Base-by-base conservation (phyloP, 2,888 invertebrate species). In the Drosophila prostipennis region DNA sequence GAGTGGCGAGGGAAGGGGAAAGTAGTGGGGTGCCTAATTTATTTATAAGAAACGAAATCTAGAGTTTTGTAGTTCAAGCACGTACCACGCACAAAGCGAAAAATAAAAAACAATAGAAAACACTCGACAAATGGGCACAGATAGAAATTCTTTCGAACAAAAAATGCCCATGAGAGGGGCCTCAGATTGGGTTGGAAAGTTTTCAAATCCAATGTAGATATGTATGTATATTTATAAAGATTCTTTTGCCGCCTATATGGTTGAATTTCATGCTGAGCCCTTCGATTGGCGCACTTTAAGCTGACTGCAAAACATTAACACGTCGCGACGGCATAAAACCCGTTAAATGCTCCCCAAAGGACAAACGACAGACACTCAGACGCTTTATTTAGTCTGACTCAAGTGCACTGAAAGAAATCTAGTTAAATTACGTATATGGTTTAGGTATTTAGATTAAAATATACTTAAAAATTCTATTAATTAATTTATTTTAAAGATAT, bases 31-130 rank as follows among this genome's bases (percentile, higher is more conserved):
- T 49, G 37, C 32, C 36, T 48, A 48, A 64, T 69, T 74, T 74
- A 70, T 59, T 54, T n/a, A 55, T 51, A 42, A 49, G 43, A 53
- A 63, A 64, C 54, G 63, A 77, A 79, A 79, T 87, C 80, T 80
- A 59, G 58, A 85, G 61, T 80, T 83, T 80, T 82, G 72, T 74
- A 85, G 78, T 80, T 85, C 63, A 85, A 82, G 87, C 85, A 87
- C 85, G 85, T 80, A 73, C 80, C 87, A 84, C 75, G 80, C 79
- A 80, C 72, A 64, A 72, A 72, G 60, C 72, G 45, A 60, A 56
- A 56, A 48, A 49, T 56, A 61, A 67, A 60, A 52, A 71, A 55
- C 52, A 53, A 53, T 48, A 54, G 65, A 56, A 77, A 63, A 65
- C 77, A 76, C 80, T 80, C 80, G 72, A 75, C 45, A 85, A 81